Evolutionary conservation across 2,113 vertebrate species (phyloP), one percentile per base, ranked within the genome.

Genomic region (Corapipo altera): DNA sequence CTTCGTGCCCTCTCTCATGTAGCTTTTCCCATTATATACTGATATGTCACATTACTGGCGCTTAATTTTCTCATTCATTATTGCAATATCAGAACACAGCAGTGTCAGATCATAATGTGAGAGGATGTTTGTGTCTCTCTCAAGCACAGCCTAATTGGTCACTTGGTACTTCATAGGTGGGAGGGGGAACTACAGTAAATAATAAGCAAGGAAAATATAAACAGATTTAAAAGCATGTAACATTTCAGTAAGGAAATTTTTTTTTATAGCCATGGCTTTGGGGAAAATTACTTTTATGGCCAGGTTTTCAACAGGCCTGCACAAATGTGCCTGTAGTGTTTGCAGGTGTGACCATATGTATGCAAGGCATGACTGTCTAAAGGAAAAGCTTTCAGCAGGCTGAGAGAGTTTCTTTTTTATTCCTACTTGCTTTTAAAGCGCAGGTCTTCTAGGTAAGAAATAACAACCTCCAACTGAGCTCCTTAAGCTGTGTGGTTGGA

Each of bases 161-260:
- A n/a, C 88, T 58, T 75, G 37, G 54, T 95, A 19, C 46, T 84
- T 62, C 44, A 37, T 39, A 55, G 48, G 64, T 0, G 0, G 19
- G 28, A 39, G 30, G 7, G 48, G 48, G 52, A 81, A 75, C 59
- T 48, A 86, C 58, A 84, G 48, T 93, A 95, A 96, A 88, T 92
- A 91, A 67, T 80, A 94, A 78, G 33, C 58, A 87, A 88, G 41
- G 79, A 76, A 95, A 92, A 93, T 95, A 91, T 91, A 93, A 96
- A 78, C 83, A 93, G 72, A 64, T 92, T 92, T 86, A 44, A 96
- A 95, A 93, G 61, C 66, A 75, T 2, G 30, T 78, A 95, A 89
- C 39, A 49, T 95, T 96, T 92, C 91, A 72, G 61, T 92, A 88
- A 91, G 48, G 61, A 84, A 16, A 6, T 35, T 3, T 90, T 91